These are phyloP conservation scores for Ernsta delagoae DNA, from an alignment of 2,888 invertebrate genomes.

Conservation along the genomic window DNA sequence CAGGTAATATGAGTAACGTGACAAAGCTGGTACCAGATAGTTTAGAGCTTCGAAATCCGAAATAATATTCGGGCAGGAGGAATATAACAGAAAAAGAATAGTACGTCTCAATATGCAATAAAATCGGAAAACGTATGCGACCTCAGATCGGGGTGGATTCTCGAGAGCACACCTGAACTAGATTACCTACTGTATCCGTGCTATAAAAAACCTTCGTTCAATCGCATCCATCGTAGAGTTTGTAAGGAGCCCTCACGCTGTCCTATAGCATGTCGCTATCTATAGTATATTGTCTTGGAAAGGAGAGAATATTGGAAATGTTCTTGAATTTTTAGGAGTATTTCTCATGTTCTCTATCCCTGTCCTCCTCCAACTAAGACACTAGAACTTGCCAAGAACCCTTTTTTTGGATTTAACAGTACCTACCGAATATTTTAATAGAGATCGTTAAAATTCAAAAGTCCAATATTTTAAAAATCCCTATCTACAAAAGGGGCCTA, in stretches of 20 bases:
- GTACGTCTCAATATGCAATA: constrained; percentile 83
- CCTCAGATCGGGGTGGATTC: constrained; percentile 74
- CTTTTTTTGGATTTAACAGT: too few relatives aligned
- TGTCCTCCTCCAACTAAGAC: too few relatives aligned
- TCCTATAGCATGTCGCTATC: constrained; percentile 50
- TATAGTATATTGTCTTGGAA: constrained; percentile 52
- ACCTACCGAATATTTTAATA: too few relatives aligned
- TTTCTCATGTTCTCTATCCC: too few relatives aligned
- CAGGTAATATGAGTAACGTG: constrained; percentile 26
- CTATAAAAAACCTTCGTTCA: constrained; percentile 75
- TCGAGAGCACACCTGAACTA: constrained; percentile 79
- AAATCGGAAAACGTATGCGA: constrained; percentile 75
- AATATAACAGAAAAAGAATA: constrained; percentile 70
- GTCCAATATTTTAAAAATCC: too few relatives aligned
- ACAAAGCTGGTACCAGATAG: constrained; percentile 50
- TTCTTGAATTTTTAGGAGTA: neutral
- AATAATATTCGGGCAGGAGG: constrained; percentile 59
- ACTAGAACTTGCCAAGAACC: too few relatives aligned
- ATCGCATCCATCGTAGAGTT: constrained; percentile 67
- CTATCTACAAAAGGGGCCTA: too few relatives aligned
- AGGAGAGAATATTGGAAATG: neutral
- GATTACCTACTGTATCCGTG: constrained; percentile 72
- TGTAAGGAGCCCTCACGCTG: constrained; percentile 68
- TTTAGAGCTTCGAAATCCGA: constrained; percentile 59
- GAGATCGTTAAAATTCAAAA: too few relatives aligned